Base-by-base conservation (phyloP, 1,140 invertebrate genomes). In the Drosophila kikkawai region DNA sequence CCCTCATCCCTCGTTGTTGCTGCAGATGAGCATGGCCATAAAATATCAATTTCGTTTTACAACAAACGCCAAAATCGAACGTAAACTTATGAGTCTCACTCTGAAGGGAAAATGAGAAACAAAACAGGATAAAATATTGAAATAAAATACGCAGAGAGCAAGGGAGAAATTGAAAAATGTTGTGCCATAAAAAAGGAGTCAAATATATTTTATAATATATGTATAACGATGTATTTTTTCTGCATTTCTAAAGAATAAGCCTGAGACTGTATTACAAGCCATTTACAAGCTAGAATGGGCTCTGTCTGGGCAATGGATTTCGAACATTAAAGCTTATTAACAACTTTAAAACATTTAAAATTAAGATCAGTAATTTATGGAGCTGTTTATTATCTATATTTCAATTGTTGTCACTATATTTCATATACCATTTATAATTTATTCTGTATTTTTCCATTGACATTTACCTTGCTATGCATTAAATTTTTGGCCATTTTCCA, bases 21-120 rank as follows among this genome's bases (percentile, higher is more conserved):
- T 79, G 82, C 73, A 90, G 85, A 90, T 90, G 85, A 88, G 86
- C 75, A 79, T 66, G 77, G 85, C 79, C 85, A 88, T 90, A 88
- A 88, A 88, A 88, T 90, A 88, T 88, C 85, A 88, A 90, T 88
- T 88, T 88, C 79, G 81, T 79, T 83, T 88, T 90, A 88, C 80
- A 88, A 84, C 78, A 84, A 88, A 88, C 85, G 77, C 85, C 84
- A 90, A 88, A 88, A 90, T 84, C 84, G 80, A 88, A 88, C 74
- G 78, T 51, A 81, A 90, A 90, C 84, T 88, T 90, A 88, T 88
- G 80, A 86, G 84, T 77, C 73, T 58, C 73, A 42, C 47, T 44
- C 13, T 22, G 36, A 39, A 22, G 26, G 29, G 60, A 47, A 56
- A 50, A 71, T 41, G 47, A 75, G 48, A 56, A 67, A 37, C 32